phyloP scores from a whole-genome alignment of 2,888 invertebrate species.

The Troides oblongomaculatus region DNA sequence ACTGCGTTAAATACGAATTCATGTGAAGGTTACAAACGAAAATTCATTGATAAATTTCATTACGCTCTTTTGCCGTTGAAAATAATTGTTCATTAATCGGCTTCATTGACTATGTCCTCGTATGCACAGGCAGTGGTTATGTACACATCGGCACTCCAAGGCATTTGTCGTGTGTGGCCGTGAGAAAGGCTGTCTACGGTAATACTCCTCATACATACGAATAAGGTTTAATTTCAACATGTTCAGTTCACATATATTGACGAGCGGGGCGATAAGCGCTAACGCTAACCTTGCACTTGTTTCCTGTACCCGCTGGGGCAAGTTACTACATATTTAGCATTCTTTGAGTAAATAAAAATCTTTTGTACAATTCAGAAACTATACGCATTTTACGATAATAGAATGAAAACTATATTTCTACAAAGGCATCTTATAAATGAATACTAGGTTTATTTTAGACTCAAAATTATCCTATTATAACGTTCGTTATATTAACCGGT shows the following conservation, averaged over 20 bases:
- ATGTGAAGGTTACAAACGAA: neutral
- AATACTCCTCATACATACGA: slow-evolving; percentile 41
- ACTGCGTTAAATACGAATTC: neutral
- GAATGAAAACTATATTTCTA: no score
- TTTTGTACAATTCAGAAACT: no score
- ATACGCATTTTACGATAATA: no score
- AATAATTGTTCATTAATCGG: slow-evolving; percentile 21
- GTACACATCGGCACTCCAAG: slow-evolving; percentile 28
- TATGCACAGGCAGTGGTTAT: slow-evolving; percentile 18
- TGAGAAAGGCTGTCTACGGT: slow-evolving; percentile 40
- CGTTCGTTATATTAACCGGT: no score
- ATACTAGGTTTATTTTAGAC: no score
- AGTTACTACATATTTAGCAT: neutral
- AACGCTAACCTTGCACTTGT: slow-evolving; percentile 16
- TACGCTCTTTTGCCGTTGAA: slow-evolving; percentile 2
- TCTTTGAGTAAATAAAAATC: no score
- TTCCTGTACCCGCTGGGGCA: neutral
- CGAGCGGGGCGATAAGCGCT: slow-evolving; percentile 27
- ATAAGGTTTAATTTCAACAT: slow-evolving; percentile 33
- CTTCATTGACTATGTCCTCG: slow-evolving; percentile 17
- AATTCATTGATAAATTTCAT: slow-evolving; percentile 2
- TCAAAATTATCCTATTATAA: no score
- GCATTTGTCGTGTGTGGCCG: slow-evolving; percentile 36
- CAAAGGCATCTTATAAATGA: no score
- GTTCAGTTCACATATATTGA: slow-evolving; percentile 10